Conservation (phyloP, 2,113 vertebrate species). For the Sclerurus mexicanus region DNA sequence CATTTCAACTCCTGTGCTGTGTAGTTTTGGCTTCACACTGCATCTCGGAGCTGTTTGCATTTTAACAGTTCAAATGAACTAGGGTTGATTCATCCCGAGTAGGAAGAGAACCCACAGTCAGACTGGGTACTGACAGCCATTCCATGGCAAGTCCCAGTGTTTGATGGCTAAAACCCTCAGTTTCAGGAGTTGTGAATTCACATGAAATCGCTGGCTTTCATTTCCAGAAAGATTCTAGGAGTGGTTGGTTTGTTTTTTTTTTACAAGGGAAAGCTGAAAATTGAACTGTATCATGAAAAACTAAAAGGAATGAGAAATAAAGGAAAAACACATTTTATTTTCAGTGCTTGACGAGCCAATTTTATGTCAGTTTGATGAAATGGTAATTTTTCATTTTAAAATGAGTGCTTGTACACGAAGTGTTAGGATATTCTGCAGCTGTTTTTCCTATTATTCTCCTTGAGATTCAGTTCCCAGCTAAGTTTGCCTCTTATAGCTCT, state of each 20-base stretch:
- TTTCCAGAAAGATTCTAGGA: not conserved
- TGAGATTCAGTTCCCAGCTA: not conserved
- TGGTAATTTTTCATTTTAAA: not conserved
- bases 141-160: not conserved
- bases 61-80: not conserved
- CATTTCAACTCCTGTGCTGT: not conserved
- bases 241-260: not conserved
- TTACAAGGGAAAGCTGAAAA: not conserved
- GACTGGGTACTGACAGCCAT: not conserved
- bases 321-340: conserved; percentile 28
- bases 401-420: not conserved
- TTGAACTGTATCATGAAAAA: not conserved
- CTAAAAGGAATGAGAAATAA: conserved; percentile 28
- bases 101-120: not conserved
- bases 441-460: conserved; percentile 42
- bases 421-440: conserved; percentile 45
- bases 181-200: not conserved
- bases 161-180: not conserved
- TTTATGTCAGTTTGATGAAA: conserved; percentile 27
- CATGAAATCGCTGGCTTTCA: not conserved
- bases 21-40: not conserved
- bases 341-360: conserved; percentile 21
- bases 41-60: not conserved
- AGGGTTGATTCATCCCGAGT: not conserved
- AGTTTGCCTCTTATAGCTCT: not conserved